Evolutionary conservation across 2,888 invertebrate genomes (phyloP).

Genomic region (Ferdinandea cuprea): DNA sequence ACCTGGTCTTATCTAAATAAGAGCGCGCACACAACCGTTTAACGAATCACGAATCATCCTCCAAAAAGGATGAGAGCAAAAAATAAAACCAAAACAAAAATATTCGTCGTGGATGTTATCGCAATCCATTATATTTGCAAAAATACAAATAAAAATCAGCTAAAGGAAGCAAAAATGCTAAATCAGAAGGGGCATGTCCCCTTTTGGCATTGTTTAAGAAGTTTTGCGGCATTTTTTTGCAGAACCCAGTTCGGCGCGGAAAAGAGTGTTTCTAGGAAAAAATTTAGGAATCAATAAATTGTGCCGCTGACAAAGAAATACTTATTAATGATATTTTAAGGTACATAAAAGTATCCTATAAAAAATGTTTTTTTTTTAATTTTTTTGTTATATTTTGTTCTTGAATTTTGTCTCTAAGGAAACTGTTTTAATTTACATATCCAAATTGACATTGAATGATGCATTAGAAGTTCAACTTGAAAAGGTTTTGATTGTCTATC

Average conservation of each 20-base stretch:
- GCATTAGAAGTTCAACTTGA: too few relatives aligned
- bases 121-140: constrained; percentile 66
- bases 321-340: constrained; percentile 38
- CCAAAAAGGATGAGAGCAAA: constrained; percentile 32
- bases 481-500: too few relatives aligned
- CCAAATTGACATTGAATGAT: too few relatives aligned
- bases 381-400: too few relatives aligned
- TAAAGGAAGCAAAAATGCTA: constrained; percentile 59
- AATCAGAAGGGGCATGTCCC: constrained; percentile 70
- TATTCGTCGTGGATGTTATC: constrained; percentile 68
- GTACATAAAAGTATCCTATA: constrained; percentile 29
- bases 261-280: constrained; percentile 71
- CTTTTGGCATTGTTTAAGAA: constrained; percentile 68
- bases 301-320: constrained; percentile 34
- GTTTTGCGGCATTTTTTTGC: constrained; percentile 66
- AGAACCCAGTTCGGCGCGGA: constrained; percentile 54
- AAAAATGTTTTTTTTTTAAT: constrained; percentile 7
- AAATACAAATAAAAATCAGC: constrained; percentile 16
- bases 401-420: too few relatives aligned
- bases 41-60: constrained; percentile 64
- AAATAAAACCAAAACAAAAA: constrained; percentile 37
- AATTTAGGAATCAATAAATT: constrained; percentile 71
- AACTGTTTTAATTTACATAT: too few relatives aligned
- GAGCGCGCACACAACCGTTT: constrained; percentile 64
- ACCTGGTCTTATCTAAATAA: constrained; percentile 74